Conservation (phyloP, 37 sponge, comb jelly and placozoan genomes). For the Dysidea cf. avara region DNA sequence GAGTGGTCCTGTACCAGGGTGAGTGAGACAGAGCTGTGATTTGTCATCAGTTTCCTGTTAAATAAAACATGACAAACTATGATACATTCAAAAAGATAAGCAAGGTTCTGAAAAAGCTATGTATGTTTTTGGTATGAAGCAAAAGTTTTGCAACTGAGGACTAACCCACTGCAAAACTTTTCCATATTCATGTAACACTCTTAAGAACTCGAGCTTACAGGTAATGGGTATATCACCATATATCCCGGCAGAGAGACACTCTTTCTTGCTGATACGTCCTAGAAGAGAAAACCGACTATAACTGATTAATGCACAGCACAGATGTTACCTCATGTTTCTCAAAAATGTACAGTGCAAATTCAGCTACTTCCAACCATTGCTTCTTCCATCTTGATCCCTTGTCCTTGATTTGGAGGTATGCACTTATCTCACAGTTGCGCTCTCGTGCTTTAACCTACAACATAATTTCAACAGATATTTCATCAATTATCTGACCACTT, state of each 20-base stretch:
- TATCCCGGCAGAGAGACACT: conserved; percentile 60
- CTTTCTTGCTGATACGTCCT: conserved; percentile 68
- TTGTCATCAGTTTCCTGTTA: conserved; percentile 42
- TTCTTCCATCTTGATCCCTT: conserved; percentile 70
- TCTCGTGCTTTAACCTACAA: conserved; percentile 74
- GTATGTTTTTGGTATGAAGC: no score
- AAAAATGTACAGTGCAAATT: conserved; percentile 76
- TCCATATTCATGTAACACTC: no score
- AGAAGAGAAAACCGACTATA: neutral
- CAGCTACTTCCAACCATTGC: conserved; percentile 72
- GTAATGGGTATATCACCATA: conserved; percentile 17
- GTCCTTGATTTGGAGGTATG: conserved; percentile 55
- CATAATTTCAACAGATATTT: neutral
- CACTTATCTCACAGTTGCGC: conserved; percentile 69
- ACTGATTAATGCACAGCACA: neutral
- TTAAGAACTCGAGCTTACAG: neutral
- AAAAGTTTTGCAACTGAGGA: no score
- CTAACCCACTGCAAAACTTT: no score
- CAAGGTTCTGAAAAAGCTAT: neutral
- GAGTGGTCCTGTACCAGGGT: conserved; percentile 55
- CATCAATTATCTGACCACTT: no score
- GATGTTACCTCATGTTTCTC: conserved; percentile 67
- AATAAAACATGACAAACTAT: neutral
- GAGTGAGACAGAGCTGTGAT: conserved; percentile 50
- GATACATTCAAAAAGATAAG: neutral